phyloP scores from a whole-genome alignment of 2,888 invertebrate genomes.

The Phalera bucephala region DNA sequence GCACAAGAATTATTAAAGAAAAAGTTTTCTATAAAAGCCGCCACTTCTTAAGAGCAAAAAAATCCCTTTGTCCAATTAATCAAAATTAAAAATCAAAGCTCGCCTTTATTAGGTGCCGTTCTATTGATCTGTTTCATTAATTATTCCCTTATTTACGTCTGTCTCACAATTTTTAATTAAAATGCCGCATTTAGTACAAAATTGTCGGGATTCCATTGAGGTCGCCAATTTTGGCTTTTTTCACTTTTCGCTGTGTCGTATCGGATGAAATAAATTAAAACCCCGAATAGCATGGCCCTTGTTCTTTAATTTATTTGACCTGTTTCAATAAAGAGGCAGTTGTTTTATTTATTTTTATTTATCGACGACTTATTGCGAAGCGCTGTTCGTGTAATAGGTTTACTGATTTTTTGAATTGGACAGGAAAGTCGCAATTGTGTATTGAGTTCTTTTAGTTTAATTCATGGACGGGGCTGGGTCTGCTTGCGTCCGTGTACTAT shows the following conservation, averaged over 20 bases:
- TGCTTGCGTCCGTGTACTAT: too few relatives aligned
- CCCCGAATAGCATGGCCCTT: constrained; percentile 24
- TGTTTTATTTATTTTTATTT: constrained; percentile 44
- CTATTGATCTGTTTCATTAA: constrained; percentile 9
- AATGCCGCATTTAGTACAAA: constrained; percentile 20
- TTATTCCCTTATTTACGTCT: constrained; percentile 16
- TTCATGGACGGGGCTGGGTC: too few relatives aligned
- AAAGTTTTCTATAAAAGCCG: too few relatives aligned
- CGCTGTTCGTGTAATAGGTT: constrained; percentile 29
- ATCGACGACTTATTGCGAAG: constrained; percentile 46
- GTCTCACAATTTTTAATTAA: constrained; percentile 31
- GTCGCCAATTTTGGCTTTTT: constrained; percentile 40
- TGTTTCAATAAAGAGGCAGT: constrained; percentile 38
- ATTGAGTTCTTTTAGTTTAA: too few relatives aligned
- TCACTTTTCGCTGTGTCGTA: constrained; percentile 39
- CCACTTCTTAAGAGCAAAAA: not conserved
- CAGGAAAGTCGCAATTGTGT: not conserved
- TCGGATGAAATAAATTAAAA: constrained; percentile 54
- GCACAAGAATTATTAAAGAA: too few relatives aligned
- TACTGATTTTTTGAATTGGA: constrained; percentile 22
- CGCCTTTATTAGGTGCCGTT: constrained; percentile 1
- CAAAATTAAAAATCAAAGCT: constrained; percentile 24
- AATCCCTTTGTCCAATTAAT: constrained; percentile 19
- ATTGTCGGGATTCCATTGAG: constrained; percentile 33
- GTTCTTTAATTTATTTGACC: constrained; percentile 52